Evolutionary conservation across 2,888 invertebrate genomes (phyloP).

Genomic region (Idaea straminata): DNA sequence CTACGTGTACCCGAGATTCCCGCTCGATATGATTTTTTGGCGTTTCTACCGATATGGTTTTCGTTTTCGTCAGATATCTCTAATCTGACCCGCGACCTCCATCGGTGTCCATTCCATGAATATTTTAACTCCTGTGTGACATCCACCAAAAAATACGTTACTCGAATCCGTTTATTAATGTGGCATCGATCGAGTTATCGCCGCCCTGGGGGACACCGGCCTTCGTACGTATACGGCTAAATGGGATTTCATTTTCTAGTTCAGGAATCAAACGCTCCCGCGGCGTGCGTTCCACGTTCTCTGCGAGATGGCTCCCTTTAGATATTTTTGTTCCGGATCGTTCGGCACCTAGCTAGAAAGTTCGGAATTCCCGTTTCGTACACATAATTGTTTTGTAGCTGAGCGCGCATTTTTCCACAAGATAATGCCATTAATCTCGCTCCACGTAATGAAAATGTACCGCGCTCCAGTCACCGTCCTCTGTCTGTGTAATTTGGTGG

Average conservation of each 20-base stretch:
- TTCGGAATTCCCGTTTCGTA: slow-evolving; percentile 36
- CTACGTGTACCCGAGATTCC: slow-evolving; percentile 26
- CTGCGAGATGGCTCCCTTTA: slow-evolving; percentile 46
- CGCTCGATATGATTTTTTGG: slow-evolving; percentile 51
- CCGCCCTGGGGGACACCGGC: slow-evolving; percentile 44
- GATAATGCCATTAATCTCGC: slow-evolving; percentile 69
- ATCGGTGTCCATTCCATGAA: slow-evolving; percentile 64
- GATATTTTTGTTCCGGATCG: slow-evolving; percentile 53
- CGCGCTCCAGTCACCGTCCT: slow-evolving; percentile 38
- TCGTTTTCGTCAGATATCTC: slow-evolving; percentile 55
- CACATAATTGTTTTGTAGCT: slow-evolving; percentile 61
- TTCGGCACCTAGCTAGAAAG: slow-evolving; percentile 40
- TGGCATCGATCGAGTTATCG: slow-evolving; percentile 53
- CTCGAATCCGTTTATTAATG: slow-evolving; percentile 69
- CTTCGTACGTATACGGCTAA: slow-evolving; percentile 53
- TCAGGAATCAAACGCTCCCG: slow-evolving; percentile 68
- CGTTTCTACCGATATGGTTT: slow-evolving; percentile 43
- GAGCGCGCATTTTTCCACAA: slow-evolving; percentile 64
- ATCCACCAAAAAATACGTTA: slow-evolving; percentile 58
- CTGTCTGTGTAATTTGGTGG: slow-evolving; percentile 46
- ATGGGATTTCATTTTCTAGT: slow-evolving; percentile 76
- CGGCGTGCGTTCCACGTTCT: slow-evolving; percentile 50
- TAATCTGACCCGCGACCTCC: slow-evolving; percentile 56
- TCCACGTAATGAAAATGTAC: slow-evolving; percentile 64
- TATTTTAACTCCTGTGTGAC: slow-evolving; percentile 69